Evolutionary conservation across 1,140 invertebrate species (phyloP), one percentile per base, ranked within the genome.

Genomic region (Hylyphantes graminicola): DNA sequence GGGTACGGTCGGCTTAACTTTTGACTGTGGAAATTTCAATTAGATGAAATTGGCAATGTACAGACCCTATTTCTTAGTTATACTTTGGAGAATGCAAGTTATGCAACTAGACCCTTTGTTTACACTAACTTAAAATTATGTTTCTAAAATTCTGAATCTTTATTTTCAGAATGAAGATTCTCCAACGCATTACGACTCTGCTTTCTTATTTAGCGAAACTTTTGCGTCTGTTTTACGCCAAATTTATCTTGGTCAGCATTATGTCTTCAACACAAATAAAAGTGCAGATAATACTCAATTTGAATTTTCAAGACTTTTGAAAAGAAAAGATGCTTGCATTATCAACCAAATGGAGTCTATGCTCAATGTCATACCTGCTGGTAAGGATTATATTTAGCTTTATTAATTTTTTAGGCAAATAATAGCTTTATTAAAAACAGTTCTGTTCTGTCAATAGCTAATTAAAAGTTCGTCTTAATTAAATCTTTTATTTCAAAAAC

Each of bases 161-260:
- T 51, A 50, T 19, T 54, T 53, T 53, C 54, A 70, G 68, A 70
- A 70, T 70, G 9, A 53, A 53, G 17, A 12, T 35, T 65, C 63
- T 6, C 48, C 72, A 57, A 74, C 8, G 64, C 13, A n/a, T 17
- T 2, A 6, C 21, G 48, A 21, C 21, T 63, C 15, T 67, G 63
- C 35, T 7, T 80, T 48, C 51, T 17, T 80, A n/a, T 13, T 80
- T 7, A 80, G 77, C 59, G 77, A 80, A 80, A 70, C 77, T 48
- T 80, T 68, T 80, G 55, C 77, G 12, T 35, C 59, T 51, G 1
- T 55, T 6, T 55, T 80, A n/a, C 77, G 77, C 10, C 57, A 70
- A 55, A 70, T 70, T 70, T 51, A 80, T 59, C 13, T 80, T 10
- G 50, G 64, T n/a, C 35, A 35, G 35, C 5, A 35, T 35, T 57